Conservation (phyloP, 2,797 vertebrate species). For the Hoplostethus atlanticus region DNA sequence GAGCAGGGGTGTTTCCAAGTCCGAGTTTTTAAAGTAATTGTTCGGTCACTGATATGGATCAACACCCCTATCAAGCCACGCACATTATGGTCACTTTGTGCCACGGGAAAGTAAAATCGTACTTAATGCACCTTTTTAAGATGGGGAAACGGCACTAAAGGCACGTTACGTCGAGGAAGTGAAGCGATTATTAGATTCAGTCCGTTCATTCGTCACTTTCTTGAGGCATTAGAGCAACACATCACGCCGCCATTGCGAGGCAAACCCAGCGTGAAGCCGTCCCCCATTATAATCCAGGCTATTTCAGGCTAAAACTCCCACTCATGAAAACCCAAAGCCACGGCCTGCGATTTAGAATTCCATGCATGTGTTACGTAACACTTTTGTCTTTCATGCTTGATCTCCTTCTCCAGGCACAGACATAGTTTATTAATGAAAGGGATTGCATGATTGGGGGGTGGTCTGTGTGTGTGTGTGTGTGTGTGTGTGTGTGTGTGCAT, state of each 20-base stretch:
- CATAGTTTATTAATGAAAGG: slow-evolving; percentile 82
- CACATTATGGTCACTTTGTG: background rate
- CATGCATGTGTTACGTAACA: slow-evolving; percentile 81
- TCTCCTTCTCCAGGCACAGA: slow-evolving; percentile 66
- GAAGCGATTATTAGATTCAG: slow-evolving; percentile 2
- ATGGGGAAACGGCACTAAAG: background rate
- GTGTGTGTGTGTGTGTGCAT: slow-evolving; percentile 24
- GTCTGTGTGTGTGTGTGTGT: slow-evolving; percentile 21
- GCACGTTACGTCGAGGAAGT: background rate
- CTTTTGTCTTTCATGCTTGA: slow-evolving; percentile 80
- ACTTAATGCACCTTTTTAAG: background rate
- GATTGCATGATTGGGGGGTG: slow-evolving; percentile 67
- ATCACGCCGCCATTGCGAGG: slow-evolving; percentile 43
- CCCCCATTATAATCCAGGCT: slow-evolving; percentile 71
- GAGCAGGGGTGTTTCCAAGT: too few relatives aligned
- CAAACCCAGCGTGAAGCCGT: slow-evolving; percentile 62
- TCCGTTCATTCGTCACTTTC: slow-evolving; percentile 22
- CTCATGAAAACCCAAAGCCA: slow-evolving; percentile 76
- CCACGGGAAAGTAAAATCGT: background rate
- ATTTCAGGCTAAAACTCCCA: slow-evolving; percentile 77
- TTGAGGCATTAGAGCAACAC: slow-evolving; percentile 29
- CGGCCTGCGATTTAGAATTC: slow-evolving; percentile 79
- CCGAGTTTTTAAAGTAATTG: too few relatives aligned
- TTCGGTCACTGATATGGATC: too few relatives aligned
- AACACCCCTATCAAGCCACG: too few relatives aligned